Base-by-base conservation (phyloP, 2,797 vertebrate species). In the Lates japonicus region DNA sequence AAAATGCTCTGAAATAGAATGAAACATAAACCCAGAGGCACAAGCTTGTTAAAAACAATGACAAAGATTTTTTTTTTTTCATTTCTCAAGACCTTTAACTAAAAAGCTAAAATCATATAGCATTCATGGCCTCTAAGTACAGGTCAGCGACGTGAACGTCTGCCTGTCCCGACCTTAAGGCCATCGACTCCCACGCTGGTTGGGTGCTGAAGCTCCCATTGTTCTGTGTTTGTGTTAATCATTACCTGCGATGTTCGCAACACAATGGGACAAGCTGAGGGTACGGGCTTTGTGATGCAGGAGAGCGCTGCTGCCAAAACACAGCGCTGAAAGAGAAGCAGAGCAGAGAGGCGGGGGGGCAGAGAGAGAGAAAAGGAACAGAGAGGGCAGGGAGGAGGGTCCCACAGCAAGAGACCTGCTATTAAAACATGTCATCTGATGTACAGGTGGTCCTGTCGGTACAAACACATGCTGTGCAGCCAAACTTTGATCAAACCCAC, bases 191-290 rank as follows among this genome's bases (percentile, higher is more conserved):
- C 82, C 90, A 88, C 78, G 33, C 92, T 74, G 77, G 55, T 69
- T 61, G 73, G 76, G 51, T 66, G 39, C 71, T 48, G 78, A 3
- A 72, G 77, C 78, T 82, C 67, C 87, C 79, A 93, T 95, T 96
- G 94, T 95, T 88, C 88, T 63, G 69, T 91, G 93, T 91, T 93
- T 91, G 91, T 92, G 94, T 95, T 96, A 95, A 96, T 96, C 90
- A 95, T 96, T 95, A 95, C 93, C 93, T 93, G 88, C 68, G 68
- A 88, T 82, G 81, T 89, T 88, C 79, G 70, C 86, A 92, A 88
- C 85, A 94, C 95, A 95, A 94, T 94, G 85, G 84, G 74, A 80
- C 76, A 70, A 92, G 88, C 86, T 77, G 84, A 82, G 82, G 85
- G 90, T 46, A 51, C 72, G 33, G 83, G 84, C 92, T 94, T 95